phyloP scores from a whole-genome alignment of 2,113 vertebrate species.

The Apus apus region DNA sequence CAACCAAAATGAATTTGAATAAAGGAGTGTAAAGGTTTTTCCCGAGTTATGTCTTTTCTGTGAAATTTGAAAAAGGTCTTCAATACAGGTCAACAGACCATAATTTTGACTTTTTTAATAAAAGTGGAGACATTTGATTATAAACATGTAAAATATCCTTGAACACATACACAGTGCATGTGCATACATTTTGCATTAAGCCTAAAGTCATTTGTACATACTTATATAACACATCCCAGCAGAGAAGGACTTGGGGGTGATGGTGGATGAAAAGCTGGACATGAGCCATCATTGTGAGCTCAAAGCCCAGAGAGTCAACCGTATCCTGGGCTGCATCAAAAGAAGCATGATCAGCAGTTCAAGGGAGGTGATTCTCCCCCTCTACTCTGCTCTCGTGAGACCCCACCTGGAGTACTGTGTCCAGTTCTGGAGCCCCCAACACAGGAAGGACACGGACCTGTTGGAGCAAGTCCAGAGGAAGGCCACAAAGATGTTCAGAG shows the following conservation, averaged over 20 bases:
- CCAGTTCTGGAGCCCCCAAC: neutral
- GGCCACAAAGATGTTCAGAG: neutral
- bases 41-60: neutral
- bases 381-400: neutral
- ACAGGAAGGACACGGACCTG: neutral
- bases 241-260: neutral
- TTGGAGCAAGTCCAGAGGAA: rapidly evolving
- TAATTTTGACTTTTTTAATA: neutral
- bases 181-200: neutral
- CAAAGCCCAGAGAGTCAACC: neutral
- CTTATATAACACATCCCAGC: neutral
- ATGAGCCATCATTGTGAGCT: too few relatives aligned
- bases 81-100: neutral
- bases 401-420: rapidly evolving
- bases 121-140: neutral
- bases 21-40: neutral
- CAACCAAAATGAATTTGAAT: neutral
- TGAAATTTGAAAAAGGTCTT: neutral
- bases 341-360: rapidly evolving
- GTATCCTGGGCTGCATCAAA: neutral
- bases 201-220: neutral
- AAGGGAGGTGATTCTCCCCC: neutral
- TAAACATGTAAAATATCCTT: neutral
- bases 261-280: neutral
- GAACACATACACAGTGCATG: neutral